Evolutionary conservation across 2,888 invertebrate species (phyloP), one percentile per base, ranked within the genome.

Genomic region (Mylabris sibirica): DNA sequence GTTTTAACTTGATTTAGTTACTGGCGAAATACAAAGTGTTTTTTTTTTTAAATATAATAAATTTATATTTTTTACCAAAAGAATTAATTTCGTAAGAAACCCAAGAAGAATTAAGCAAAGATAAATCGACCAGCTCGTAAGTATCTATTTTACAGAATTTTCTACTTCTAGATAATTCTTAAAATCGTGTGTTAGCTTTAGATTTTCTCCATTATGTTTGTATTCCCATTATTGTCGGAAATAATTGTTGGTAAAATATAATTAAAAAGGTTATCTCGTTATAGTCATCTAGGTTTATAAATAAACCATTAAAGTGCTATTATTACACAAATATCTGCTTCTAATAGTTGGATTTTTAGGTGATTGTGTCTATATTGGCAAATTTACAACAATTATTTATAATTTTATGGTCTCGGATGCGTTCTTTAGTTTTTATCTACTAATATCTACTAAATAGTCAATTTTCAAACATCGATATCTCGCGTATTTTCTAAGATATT

Each of bases 231-330:
- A 38, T 38, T 38, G 1, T 30, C 30, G 38, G 14, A 38, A 38
- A 30, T 30, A 38, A 38, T 14, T 14, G 11, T 20, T 20, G 20
- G 9, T 20, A 20, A 49, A 20, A 49, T 17, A 49, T 49, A 20
- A 22, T 49, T 49, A 44, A 22, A 44, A 53, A 53, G 49, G 49
- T 53, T 53, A 53, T 53, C 49, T 22, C 22, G 8, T 22, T 22
- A 22, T 53, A 53, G 0, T 53, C 8, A 49, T 53, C 49, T 20
- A 53, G 22, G 49, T 53, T 53, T 53, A 53, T 53, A 53, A 20
- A 53, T 53, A 53, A 53, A 22, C 20, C 49, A 11, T 20, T 17
- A 44, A 17, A 53, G 1, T 53, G 49, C 30, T 30, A 0, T 9
- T 53, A 53, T 20, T 53, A 53, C 22, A 53, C 8, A 22, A 53